Conservation (phyloP, 2,888 invertebrate genomes). For the Petrolisthes manimaculis region DNA sequence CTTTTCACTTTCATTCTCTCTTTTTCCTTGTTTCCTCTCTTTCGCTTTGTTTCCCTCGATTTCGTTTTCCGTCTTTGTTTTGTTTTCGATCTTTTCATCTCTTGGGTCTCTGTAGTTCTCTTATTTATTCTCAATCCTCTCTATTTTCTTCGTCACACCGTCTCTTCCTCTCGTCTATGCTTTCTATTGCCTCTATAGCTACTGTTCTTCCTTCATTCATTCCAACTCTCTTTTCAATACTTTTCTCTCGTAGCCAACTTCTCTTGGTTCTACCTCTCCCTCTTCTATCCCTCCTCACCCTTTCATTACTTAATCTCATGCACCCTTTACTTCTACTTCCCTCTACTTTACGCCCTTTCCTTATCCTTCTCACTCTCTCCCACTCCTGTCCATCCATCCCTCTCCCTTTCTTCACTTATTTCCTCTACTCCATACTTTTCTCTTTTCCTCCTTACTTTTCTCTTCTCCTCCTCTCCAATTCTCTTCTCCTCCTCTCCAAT, state of each 20-base stretch:
- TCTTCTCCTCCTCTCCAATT: not conserved
- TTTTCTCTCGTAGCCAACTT: no score
- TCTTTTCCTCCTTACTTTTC: not conserved
- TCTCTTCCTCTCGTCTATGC: not conserved
- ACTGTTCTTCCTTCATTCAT: not conserved
- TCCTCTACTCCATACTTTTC: not conserved
- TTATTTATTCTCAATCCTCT: no score
- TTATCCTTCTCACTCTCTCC: constrained; percentile 23
- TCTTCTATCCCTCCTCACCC: no score
- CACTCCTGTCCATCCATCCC: constrained; percentile 30
- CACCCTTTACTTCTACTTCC: no score
- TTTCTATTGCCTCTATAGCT: not conserved
- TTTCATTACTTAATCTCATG: no score
- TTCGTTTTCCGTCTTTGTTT: no score
- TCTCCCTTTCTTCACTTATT: constrained; percentile 20
- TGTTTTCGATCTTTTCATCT: not conserved
- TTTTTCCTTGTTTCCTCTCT: no score
- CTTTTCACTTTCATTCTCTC: constrained; percentile 1
- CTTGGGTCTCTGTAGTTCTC: no score
- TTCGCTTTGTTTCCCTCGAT: no score
- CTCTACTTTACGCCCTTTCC: no score
- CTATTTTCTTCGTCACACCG: not conserved
- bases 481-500: not conserved
- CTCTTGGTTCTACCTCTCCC: no score
- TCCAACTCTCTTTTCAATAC: not conserved